A percentile compares a stretch with the other conserved stretches of the same genome.
phyloP scores from a whole-genome alignment of 2,888 invertebrate genomes.

The Pristionchus exspectatus region DNA sequence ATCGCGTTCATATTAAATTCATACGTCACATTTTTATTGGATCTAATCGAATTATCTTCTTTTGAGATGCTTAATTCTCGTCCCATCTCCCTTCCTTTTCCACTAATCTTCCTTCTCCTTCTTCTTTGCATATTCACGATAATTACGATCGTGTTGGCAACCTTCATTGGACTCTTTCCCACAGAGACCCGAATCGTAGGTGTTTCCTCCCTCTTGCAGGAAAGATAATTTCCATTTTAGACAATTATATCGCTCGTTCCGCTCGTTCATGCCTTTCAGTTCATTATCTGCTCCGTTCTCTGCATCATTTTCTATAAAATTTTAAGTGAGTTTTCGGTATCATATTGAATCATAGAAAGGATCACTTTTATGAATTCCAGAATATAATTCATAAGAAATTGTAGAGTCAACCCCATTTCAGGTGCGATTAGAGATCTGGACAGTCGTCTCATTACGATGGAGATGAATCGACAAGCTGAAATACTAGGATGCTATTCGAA shows the following conservation, averaged over 20 bases:
- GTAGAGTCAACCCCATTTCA: background rate
- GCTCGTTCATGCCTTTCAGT: slow-evolving; percentile 18
- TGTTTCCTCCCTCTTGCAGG: background rate
- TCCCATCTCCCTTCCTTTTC: background rate
- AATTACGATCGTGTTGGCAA: background rate
- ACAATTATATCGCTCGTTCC: slow-evolving; percentile 7
- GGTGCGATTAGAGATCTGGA: background rate
- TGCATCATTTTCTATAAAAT: background rate
- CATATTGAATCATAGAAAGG: no score
- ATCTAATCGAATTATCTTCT: no score
- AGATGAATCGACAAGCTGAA: background rate
- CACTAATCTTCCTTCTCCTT: background rate
- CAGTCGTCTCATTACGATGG: background rate
- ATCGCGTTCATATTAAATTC: no score
- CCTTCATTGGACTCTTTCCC: slow-evolving; percentile 8
- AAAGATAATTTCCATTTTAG: background rate
- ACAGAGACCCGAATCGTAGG: slow-evolving; percentile 13
- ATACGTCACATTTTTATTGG: no score
- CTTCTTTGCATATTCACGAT: background rate
- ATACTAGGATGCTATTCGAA: background rate
- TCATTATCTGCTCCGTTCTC: background rate
- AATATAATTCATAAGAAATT: background rate
- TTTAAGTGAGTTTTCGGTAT: background rate
- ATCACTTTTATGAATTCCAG: no score
- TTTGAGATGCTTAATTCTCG: background rate